A percentile compares a stretch with the other conserved stretches of the same genome.
These are phyloP conservation scores for Porites australiensis DNA, from an alignment of 64 coral and sea anemone genomes.

Conservation along the genomic window DNA sequence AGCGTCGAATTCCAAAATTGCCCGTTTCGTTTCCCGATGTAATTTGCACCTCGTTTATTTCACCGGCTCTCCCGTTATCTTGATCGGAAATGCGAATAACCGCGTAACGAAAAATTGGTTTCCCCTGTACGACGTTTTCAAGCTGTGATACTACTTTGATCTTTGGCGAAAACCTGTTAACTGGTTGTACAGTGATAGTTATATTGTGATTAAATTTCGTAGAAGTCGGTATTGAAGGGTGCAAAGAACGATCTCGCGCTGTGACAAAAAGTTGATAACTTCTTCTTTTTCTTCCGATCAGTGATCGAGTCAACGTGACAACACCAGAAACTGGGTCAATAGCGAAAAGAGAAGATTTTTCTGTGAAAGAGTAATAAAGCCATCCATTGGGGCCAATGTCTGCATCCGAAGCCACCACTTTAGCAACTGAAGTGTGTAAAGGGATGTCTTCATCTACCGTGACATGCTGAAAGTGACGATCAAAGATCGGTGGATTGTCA, in stretches of 20 bases:
- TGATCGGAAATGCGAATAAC: conserved; percentile 39
- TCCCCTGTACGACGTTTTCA: conserved; percentile 49
- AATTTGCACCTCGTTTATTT: conserved; percentile 57
- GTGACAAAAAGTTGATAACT: conserved; percentile 26
- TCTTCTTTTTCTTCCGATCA: conserved; percentile 31
- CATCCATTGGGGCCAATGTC: conserved; percentile 77
- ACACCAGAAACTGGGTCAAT: conserved; percentile 74
- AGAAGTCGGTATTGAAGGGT: conserved; percentile 6
- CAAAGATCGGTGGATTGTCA: conserved; percentile 84
- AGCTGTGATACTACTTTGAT: conserved; percentile 71
- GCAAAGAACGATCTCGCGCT: conserved; percentile 44
- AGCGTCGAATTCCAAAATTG: conserved; percentile 39
- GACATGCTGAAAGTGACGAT: conserved; percentile 40
- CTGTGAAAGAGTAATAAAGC: conserved; percentile 70
- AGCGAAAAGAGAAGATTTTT: conserved; percentile 52
- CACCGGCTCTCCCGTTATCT: conserved; percentile 48
- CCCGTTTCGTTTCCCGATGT: conserved; percentile 55
- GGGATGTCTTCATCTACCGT: conserved; percentile 72
- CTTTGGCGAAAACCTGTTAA: conserved; percentile 83
- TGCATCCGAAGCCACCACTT: conserved; percentile 65
- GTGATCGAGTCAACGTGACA: conserved; percentile 51
- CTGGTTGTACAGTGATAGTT: conserved; percentile 38
- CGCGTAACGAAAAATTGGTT: conserved; percentile 59
- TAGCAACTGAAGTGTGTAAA: conserved; percentile 60
- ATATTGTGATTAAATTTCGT: conserved; percentile 34